Evolutionary conservation across 2,888 invertebrate species (phyloP), one percentile per base, ranked within the genome.

Genomic region (Lasioglossum figueresi): DNA sequence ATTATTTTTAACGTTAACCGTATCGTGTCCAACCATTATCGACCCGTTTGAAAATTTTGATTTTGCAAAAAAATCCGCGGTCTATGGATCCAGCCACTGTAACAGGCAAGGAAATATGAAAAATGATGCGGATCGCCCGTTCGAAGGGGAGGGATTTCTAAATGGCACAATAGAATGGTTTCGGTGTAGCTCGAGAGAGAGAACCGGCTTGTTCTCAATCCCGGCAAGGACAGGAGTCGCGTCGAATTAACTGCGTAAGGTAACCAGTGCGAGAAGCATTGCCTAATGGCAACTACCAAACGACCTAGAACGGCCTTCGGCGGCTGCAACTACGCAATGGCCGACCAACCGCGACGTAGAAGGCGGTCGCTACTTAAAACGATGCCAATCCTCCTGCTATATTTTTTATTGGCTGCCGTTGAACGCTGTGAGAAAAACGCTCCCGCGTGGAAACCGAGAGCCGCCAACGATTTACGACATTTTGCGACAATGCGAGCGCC

Each of bases 261-360:
- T 83, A 90, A 91, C 78, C 85, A 79, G 86, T 80, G 84, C 85
- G 86, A 84, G 87, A 87, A 84, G 79, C 68, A 82, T 90, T 89
- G 87, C 89, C 86, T 86, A 90, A 89, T 88, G 84, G 87, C 88
- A 45, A 82, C 86, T 82, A 84, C 85, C 84, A 80, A 85, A 88
- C 91, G 92, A 91, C 92, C 93, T 93, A 93, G 92, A 93, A 93
- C 92, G 92, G 91, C 92, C 92, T 93, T 93, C 92, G 88, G 66
- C 86, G 78, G 73, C 82, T 86, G 83, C 84, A 83, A 83, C 88
- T 88, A 85, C 85, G 88, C 86, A 88, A 89, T 83, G 92, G 88
- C 91, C 90, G 92, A 91, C 91, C 91, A 92, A 88, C 88, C 89
- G 86, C 80, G 86, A 85, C 88, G 80, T 79, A 85, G 88, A 86